Base-by-base conservation (phyloP, 2,888 invertebrate genomes). In the Nephrocerus scutellatus region DNA sequence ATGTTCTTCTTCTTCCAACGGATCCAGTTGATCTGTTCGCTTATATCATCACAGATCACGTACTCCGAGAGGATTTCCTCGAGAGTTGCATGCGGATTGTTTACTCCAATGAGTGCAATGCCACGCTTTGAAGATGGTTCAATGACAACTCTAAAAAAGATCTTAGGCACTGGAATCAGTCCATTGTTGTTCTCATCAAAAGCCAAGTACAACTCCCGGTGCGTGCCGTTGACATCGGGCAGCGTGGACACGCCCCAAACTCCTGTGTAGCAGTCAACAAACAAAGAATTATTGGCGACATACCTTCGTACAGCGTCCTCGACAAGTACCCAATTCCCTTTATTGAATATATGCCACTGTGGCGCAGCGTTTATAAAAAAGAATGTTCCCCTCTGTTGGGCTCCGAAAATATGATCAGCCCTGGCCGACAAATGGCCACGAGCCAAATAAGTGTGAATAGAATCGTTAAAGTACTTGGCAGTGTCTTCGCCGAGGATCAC, bases 271-370 rank as follows among this genome's bases (percentile, higher is more conserved):
- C 74, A 70, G 6, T 64, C 62, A 2, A 70, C 54, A 6, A 64
- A 61, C 2, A 68, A 50, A 5, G 55, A 51, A 12, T 63, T 54
- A 5, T 51, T 46, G 3, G 50, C 50, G 0, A 73, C 73, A 35
- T 69, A 72, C 5, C 59, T 56, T 29, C 76, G 57, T 1, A 73
- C 63, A 40, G 66, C 63, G 5, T 51, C 51, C 56, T 79, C 78
- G 12, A 74, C 56, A 1, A 57, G 52, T 32, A 70, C 66, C 78
- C 79, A 79, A 51, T 78, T 78, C 12, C 72, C 72, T 0, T 59
- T 72, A 50, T 80, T 80, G 52, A 79, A 74, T 2, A 66, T 66
- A 51, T 72, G 70, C 75, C 75, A 76, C 45, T 76, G 75, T 0
- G 76, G 76, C 0, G 72, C 72, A 0, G 60, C 70, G 51, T 76